Percentiles rank a stretch among this genome's conserved stretches.
These are phyloP conservation scores for Machaerirhynchus nigripectus DNA, from an alignment of 2,113 vertebrate species.

Conservation along the genomic window DNA sequence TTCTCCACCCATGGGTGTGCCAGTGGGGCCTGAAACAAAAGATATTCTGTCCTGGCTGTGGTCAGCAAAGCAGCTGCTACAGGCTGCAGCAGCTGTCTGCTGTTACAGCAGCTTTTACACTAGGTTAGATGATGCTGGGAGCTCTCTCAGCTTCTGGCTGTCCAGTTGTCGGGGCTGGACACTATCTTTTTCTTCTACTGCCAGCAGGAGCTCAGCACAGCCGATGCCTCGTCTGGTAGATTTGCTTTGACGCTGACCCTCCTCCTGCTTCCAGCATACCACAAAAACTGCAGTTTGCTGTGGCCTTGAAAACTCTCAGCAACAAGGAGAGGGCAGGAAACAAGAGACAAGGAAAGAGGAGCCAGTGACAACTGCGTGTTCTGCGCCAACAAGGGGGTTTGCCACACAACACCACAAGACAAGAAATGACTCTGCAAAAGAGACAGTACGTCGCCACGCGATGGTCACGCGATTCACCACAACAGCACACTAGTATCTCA, in stretches of 20 bases:
- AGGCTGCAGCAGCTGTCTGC: neutral
- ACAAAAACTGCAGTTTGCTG: neutral
- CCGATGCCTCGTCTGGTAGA: neutral
- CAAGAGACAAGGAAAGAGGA: neutral
- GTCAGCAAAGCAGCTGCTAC: conserved; percentile 19
- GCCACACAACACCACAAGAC: neutral
- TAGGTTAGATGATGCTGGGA: neutral
- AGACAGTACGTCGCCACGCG: neutral
- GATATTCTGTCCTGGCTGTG: neutral
- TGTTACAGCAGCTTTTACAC: neutral
- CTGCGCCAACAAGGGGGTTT: neutral
- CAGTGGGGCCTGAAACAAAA: neutral
- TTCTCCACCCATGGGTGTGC: neutral
- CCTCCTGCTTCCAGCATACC: neutral
- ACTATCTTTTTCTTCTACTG: neutral
- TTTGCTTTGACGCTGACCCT: neutral
- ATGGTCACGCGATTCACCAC: neutral
- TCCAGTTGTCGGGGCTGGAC: neutral
- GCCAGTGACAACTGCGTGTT: neutral
- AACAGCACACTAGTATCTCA: conserved; percentile 76
- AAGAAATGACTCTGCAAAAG: neutral
- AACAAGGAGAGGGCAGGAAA: neutral
- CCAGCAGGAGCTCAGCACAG: neutral
- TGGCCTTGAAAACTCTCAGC: neutral
- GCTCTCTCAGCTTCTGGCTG: neutral